Conservation (phyloP, 2,888 invertebrate genomes). For the Apocheima hispidaria region DNA sequence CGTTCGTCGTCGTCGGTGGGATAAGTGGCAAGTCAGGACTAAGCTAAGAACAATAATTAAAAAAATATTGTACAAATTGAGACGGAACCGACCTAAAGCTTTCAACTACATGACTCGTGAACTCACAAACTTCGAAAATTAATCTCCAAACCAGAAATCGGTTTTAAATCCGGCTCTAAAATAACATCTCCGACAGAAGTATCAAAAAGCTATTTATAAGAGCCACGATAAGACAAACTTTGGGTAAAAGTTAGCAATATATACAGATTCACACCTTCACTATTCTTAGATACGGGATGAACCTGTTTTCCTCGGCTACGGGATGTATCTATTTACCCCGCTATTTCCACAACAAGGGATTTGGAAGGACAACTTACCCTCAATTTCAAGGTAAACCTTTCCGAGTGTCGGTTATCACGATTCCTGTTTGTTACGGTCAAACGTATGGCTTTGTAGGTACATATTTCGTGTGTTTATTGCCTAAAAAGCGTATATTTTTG, state of each 20-base stretch:
- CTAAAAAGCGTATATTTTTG: no score
- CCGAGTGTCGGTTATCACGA: conserved; percentile 21
- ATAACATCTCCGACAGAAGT: conserved; percentile 5
- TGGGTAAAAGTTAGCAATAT: conserved; percentile 17
- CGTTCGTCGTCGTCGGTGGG: no score
- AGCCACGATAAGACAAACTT: no score
- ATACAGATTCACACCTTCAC: conserved; percentile 18
- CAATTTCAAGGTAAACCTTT: conserved; percentile 18
- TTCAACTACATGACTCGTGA: neutral
- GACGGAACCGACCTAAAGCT: neutral
- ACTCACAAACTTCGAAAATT: neutral
- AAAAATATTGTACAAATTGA: neutral
- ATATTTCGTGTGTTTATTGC: neutral
- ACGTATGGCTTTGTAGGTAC: conserved; percentile 3
- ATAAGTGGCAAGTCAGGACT: neutral
- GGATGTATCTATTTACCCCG: conserved; percentile 13
- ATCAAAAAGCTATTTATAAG: conserved; percentile 33
- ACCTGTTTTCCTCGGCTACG: neutral
- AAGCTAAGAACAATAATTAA: neutral
- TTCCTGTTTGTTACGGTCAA: conserved; percentile 20
- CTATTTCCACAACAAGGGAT: conserved; percentile 18
- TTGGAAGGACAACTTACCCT: conserved; percentile 11
- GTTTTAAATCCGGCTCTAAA: conserved; percentile 19
- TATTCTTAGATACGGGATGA: conserved; percentile 1
- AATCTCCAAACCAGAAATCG: conserved; percentile 5